Conservation (phyloP, 2,113 vertebrate genomes). For the Pycnonotus jocosus region DNA sequence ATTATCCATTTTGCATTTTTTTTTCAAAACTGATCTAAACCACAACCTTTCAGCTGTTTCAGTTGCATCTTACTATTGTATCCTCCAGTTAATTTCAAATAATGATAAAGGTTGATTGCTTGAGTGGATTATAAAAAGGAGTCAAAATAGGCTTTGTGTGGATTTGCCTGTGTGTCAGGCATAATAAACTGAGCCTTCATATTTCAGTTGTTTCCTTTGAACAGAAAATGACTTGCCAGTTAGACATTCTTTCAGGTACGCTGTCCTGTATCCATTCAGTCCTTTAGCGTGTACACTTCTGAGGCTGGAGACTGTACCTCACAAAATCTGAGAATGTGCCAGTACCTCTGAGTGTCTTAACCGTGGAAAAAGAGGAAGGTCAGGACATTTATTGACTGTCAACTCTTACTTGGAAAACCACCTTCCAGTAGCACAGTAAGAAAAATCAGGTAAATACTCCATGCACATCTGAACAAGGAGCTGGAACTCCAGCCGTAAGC, state of each 20-base stretch:
- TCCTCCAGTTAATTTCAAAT: not conserved
- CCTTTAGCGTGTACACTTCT: fast-evolving
- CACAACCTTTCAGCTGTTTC: not conserved
- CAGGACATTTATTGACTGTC: not conserved
- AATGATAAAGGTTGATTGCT: not conserved
- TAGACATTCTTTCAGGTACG: fast-evolving
- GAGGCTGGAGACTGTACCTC: not conserved
- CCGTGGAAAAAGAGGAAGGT: not conserved
- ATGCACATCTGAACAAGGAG: not conserved
- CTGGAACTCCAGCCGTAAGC: not conserved
- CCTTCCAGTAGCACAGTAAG: not conserved
- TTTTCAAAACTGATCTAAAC: not conserved
- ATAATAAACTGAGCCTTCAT: not conserved
- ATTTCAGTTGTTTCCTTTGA: not conserved
- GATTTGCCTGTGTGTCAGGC: not conserved
- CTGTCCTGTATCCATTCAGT: not conserved
- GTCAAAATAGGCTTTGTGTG: not conserved
- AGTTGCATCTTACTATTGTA: not conserved
- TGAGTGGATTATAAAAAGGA: not conserved
- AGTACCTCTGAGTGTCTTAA: not conserved
- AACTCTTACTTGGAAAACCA: not conserved
- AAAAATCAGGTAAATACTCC: not conserved
- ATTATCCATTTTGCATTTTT: not conserved
- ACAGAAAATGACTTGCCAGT: not conserved
- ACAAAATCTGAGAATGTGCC: not conserved